Percentiles rank a stretch among this genome's conserved stretches.
These are phyloP conservation scores for Microchrysa polita DNA, from an alignment of 2,888 invertebrate genomes.

Conservation along the genomic window DNA sequence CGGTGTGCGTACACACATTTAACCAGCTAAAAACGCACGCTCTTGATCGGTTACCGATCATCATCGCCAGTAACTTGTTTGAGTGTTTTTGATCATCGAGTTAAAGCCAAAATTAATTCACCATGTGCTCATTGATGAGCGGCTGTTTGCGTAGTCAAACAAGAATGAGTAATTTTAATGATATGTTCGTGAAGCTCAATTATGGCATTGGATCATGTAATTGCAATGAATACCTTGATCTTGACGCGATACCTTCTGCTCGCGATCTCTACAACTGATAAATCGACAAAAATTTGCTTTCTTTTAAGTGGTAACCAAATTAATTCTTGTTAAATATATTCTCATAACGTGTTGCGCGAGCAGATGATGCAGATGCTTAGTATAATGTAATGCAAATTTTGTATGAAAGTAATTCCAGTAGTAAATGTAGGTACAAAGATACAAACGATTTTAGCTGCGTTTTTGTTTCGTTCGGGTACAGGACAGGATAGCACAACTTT, in stretches of 20 bases:
- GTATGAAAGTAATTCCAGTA: constrained; percentile 7
- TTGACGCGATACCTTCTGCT: constrained; percentile 34
- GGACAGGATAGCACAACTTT: no score
- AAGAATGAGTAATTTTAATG: constrained; percentile 45
- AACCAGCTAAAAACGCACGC: not conserved
- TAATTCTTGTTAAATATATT: constrained; percentile 34
- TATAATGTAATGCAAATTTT: constrained; percentile 28
- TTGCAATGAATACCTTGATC: constrained; percentile 23
- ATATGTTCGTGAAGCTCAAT: constrained; percentile 44
- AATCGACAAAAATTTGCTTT: constrained; percentile 34
- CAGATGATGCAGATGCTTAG: constrained; percentile 20
- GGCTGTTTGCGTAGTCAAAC: constrained; percentile 28
- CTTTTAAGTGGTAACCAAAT: constrained; percentile 31
- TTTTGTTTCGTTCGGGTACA: no score
- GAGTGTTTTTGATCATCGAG: not conserved
- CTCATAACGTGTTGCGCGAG: constrained; percentile 10
- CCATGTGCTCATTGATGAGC: not conserved
- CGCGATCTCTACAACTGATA: constrained; percentile 36
- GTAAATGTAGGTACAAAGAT: not conserved
- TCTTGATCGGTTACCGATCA: constrained; percentile 27
- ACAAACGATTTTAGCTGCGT: no score
- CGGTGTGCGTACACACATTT: not conserved
- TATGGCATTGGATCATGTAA: constrained; percentile 36
- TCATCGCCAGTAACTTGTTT: no score
- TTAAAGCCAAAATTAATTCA: not conserved